A percentile compares a stretch with the other conserved stretches of the same genome.
These are phyloP conservation scores for Metopia argyrocephala DNA, from an alignment of 2,888 invertebrate species.

Conservation along the genomic window DNA sequence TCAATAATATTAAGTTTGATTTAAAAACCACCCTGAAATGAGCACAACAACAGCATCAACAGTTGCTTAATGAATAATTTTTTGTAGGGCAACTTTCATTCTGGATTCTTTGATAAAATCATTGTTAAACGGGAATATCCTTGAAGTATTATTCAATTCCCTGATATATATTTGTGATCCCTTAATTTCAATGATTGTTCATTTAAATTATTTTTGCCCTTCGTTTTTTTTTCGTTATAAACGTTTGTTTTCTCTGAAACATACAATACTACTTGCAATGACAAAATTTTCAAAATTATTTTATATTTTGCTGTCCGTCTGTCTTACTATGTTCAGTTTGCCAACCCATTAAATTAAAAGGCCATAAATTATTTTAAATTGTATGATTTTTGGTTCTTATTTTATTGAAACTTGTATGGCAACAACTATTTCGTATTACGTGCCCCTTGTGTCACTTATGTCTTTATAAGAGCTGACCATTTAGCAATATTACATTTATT, in stretches of 20 bases:
- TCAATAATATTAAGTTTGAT: constrained; percentile 44
- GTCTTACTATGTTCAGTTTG: constrained; percentile 19
- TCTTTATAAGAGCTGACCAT: constrained; percentile 47
- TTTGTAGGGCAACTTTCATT: constrained; percentile 27
- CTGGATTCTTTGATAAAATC: constrained; percentile 9
- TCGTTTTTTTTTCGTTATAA: constrained; percentile 38
- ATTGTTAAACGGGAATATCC: constrained; percentile 5
- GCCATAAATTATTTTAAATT: constrained; percentile 75
- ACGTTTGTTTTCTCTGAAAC: constrained; percentile 11
- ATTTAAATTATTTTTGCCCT: not conserved
- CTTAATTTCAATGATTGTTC: constrained; percentile 41
- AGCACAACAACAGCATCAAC: constrained; percentile 69
- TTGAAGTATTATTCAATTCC: not conserved
- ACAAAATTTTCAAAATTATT: constrained; percentile 11
- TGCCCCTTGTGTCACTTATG: constrained; percentile 49
- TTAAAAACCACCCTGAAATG: constrained; percentile 68
- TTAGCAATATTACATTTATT: constrained; percentile 24
- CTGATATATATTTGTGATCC: constrained; percentile 13
- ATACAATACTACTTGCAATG: not conserved
- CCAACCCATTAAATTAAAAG: constrained; percentile 79
- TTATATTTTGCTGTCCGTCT: constrained; percentile 22
- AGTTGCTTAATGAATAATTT: constrained; percentile 60
- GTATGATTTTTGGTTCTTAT: constrained; percentile 64
- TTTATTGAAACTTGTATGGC: constrained; percentile 33
- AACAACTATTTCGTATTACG: constrained; percentile 64